Percentiles rank a stretch among this genome's conserved stretches.
These are phyloP conservation scores for Paguma larvata DNA, from an alignment of 2,797 vertebrate species.

Conservation along the genomic window DNA sequence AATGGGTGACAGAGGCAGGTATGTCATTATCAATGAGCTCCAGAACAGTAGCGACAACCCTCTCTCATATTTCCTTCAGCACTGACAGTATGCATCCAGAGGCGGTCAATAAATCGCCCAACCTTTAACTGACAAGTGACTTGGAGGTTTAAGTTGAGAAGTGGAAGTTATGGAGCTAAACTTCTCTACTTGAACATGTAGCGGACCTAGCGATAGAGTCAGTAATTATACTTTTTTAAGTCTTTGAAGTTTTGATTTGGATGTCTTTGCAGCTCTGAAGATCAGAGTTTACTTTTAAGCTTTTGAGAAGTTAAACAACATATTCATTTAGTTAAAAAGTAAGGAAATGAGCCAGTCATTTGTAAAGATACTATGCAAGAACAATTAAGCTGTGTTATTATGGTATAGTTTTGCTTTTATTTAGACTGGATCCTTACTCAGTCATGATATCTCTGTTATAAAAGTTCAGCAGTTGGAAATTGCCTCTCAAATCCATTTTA, in stretches of 20 bases:
- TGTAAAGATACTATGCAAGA: slow-evolving; percentile 74
- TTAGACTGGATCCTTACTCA: slow-evolving; percentile 84
- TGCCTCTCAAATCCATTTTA: slow-evolving; percentile 84
- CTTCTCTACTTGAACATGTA: slow-evolving; percentile 84
- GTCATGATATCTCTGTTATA: slow-evolving; percentile 80
- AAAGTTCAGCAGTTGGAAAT: slow-evolving; percentile 79
- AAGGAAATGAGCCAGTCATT: slow-evolving; percentile 70
- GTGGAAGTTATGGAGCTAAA: slow-evolving; percentile 85
- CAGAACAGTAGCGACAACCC: slow-evolving; percentile 93
- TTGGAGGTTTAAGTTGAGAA: slow-evolving; percentile 81
- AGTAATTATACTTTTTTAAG: not conserved
- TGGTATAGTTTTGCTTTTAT: slow-evolving; percentile 85
- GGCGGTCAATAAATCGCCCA: slow-evolving; percentile 96
- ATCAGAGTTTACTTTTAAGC: slow-evolving; percentile 27
- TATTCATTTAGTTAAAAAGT: slow-evolving; percentile 61
- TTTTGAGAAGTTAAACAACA: slow-evolving; percentile 64
- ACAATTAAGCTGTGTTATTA: slow-evolving; percentile 84
- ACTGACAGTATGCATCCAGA: slow-evolving; percentile 93
- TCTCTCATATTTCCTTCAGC: slow-evolving; percentile 94
- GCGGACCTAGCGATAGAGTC: slow-evolving; percentile 60
- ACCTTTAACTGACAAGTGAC: slow-evolving; percentile 91
- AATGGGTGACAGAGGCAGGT: slow-evolving; percentile 98
- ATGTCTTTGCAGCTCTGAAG: not conserved
- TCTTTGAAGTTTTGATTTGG: slow-evolving; percentile 71
- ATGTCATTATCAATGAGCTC: slow-evolving; percentile 99